A percentile compares a stretch with the other conserved stretches of the same genome.
Conservation (phyloP, 2,888 invertebrate species). For the Bellardia pandia region DNA sequence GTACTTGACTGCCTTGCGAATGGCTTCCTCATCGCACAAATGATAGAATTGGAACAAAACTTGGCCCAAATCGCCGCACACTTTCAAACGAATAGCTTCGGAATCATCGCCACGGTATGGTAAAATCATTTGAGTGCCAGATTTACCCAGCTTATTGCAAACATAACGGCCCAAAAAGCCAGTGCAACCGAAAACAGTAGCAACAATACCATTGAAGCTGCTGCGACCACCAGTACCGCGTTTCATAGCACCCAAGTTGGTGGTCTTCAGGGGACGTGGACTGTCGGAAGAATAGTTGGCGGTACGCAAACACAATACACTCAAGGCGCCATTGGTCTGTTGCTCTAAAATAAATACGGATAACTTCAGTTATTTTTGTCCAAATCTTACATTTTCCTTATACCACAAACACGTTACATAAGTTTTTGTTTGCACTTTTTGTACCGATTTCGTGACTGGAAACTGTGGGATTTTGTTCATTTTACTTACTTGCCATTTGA, state of each 20-base stretch:
- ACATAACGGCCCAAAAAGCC: conserved; percentile 96
- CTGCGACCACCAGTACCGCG: conserved; percentile 96
- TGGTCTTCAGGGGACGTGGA: conserved; percentile 83
- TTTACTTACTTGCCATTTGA: conserved; percentile 82
- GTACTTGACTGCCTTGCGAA: conserved; percentile 93
- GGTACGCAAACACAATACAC: conserved; percentile 80
- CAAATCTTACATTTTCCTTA: conserved; percentile 44
- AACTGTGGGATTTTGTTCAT: neutral
- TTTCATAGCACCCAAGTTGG: conserved; percentile 89
- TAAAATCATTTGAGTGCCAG: conserved; percentile 93
- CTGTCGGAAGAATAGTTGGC: conserved; percentile 79
- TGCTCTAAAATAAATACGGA: conserved; percentile 72
- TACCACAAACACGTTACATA: conserved; percentile 76
- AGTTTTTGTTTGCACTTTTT: conserved; percentile 72
- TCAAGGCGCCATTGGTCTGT: conserved; percentile 79
- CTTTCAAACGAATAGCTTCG: conserved; percentile 90
- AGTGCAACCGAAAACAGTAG: conserved; percentile 98
- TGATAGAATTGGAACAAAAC: conserved; percentile 94
- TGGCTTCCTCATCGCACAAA: conserved; percentile 93
- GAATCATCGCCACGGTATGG: conserved; percentile 96
- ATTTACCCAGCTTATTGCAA: conserved; percentile 94
- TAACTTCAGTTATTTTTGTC: neutral
- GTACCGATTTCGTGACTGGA: neutral
- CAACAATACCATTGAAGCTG: conserved; percentile 98
- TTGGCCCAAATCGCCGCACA: conserved; percentile 97